A percentile compares a stretch with the other conserved stretches of the same genome.
phyloP scores from a whole-genome alignment of 2,888 invertebrate genomes.

The Auanema freiburgensis region DNA sequence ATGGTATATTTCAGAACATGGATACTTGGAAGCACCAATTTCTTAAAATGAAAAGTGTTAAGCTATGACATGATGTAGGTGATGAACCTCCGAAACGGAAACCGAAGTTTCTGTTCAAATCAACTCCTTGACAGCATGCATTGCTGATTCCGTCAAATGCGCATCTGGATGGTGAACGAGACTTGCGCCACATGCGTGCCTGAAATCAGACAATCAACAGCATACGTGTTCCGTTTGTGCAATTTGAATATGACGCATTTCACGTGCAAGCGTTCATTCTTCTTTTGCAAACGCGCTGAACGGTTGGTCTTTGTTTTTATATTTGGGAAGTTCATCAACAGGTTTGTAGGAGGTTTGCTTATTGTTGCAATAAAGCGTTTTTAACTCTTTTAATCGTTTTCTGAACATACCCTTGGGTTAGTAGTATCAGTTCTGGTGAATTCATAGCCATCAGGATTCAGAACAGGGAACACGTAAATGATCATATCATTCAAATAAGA shows the following conservation, averaged over 20 bases:
- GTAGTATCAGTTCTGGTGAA: conserved; percentile 57
- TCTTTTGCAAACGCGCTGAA: neutral
- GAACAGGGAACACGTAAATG: conserved; percentile 56
- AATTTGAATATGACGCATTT: conserved; percentile 1
- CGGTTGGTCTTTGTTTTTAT: no score
- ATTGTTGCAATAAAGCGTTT: neutral
- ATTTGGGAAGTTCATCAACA: neutral
- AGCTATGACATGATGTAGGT: neutral
- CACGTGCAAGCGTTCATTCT: neutral
- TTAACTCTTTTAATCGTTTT: neutral
- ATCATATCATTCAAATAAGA: conserved; percentile 49
- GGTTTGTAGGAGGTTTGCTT: conserved; percentile 1
- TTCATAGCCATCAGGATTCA: conserved; percentile 63
- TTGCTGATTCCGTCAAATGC: conserved; percentile 43
- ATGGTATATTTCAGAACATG: conserved; percentile 62
- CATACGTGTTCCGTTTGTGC: no score
- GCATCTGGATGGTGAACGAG: conserved; percentile 49
- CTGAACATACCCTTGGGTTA: conserved; percentile 47
- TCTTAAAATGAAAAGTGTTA: conserved; percentile 27
- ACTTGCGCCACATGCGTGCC: conserved; percentile 61
- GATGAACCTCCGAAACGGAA: conserved; percentile 52
- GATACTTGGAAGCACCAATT: conserved; percentile 58
- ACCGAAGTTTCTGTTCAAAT: conserved; percentile 60
- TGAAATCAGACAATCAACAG: no score
- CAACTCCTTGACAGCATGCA: conserved; percentile 60